Evolutionary conservation across 2,113 vertebrate species (phyloP).

Genomic region (Centropristis striata): DNA sequence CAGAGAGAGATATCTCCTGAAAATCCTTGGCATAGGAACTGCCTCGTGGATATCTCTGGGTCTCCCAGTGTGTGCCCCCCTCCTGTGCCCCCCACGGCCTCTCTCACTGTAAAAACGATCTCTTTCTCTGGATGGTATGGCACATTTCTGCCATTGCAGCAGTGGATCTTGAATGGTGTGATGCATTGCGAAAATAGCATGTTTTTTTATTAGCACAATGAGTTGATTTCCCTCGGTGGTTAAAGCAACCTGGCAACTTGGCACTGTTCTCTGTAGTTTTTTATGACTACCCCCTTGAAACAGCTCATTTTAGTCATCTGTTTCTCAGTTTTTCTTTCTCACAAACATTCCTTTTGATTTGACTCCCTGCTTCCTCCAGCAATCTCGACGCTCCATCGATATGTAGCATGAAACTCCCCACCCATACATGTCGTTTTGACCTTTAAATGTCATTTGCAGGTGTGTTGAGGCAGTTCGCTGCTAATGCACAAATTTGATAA

Average conservation of each 20-base stretch:
- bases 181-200: conserved; percentile 50
- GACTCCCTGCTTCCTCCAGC: conserved; percentile 34
- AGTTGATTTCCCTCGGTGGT: conserved; percentile 62
- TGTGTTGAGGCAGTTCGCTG: conserved; percentile 59
- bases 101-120: conserved; percentile 32
- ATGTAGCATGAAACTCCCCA: conserved; percentile 51
- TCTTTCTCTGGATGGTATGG: conserved; percentile 31
- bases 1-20: conserved; percentile 71
- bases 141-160: conserved; percentile 47
- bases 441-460: conserved; percentile 81
- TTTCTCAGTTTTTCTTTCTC: conserved; percentile 22
- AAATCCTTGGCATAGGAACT: conserved; percentile 70
- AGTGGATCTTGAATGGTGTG: conserved; percentile 39
- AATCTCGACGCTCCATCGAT: conserved; percentile 41
- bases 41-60: conserved; percentile 55
- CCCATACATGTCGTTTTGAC: conserved; percentile 71
- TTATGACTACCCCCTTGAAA: conserved; percentile 33
- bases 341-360: conserved; percentile 49
- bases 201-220: conserved; percentile 56
- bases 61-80: conserved; percentile 36
- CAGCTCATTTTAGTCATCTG: conserved; percentile 49
- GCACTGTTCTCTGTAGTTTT: conserved; percentile 32
- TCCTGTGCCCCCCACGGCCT: conserved; percentile 9
- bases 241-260: conserved; percentile 57
- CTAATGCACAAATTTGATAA: conserved; percentile 75